Percentiles rank a stretch among this genome's conserved stretches.
These are phyloP conservation scores for Acrossocheilus wenchowensis DNA, from an alignment of 2,797 vertebrate genomes.

Conservation along the genomic window DNA sequence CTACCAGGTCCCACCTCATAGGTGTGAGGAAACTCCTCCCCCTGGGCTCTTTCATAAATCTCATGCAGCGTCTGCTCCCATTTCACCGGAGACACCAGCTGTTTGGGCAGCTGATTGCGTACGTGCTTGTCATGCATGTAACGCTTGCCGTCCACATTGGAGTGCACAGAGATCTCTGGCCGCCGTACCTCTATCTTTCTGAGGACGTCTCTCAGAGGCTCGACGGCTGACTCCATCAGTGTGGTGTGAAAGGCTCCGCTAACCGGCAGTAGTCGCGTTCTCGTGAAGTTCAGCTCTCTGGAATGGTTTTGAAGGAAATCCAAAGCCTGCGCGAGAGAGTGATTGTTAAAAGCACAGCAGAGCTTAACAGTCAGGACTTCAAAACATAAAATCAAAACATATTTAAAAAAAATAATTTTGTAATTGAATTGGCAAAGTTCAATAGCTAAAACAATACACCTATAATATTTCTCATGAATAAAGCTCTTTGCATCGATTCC, in stretches of 20 bases:
- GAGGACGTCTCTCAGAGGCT: conserved; percentile 82
- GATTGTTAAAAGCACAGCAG: background rate
- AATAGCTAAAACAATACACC: background rate
- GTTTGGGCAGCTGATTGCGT: conserved; percentile 81
- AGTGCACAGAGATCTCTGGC: conserved; percentile 86
- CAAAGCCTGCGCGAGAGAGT: conserved; percentile 80
- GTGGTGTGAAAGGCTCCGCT: conserved; percentile 93
- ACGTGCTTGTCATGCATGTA: conserved; percentile 84
- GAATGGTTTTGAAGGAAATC: conserved; percentile 88
- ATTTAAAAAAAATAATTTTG: background rate
- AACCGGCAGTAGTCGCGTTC: conserved; percentile 83
- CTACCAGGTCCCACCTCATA: conserved; percentile 91
- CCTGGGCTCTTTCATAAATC: conserved; percentile 84
- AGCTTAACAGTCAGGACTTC: background rate
- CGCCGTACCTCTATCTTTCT: conserved; percentile 78
- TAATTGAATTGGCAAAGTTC: background rate
- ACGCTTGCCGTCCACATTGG: conserved; percentile 86
- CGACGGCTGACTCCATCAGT: conserved; percentile 85
- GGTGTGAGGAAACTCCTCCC: conserved; percentile 84
- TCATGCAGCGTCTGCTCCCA: conserved; percentile 96
- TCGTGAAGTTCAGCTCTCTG: conserved; percentile 76
- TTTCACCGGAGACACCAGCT: conserved; percentile 89
- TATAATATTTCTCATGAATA: background rate
- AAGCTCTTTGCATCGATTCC: background rate
- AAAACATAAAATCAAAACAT: background rate